A percentile compares a stretch with the other conserved stretches of the same genome.
Evolutionary conservation across 1,140 invertebrate species (phyloP).

Genomic region (Laodelphax striatellus): DNA sequence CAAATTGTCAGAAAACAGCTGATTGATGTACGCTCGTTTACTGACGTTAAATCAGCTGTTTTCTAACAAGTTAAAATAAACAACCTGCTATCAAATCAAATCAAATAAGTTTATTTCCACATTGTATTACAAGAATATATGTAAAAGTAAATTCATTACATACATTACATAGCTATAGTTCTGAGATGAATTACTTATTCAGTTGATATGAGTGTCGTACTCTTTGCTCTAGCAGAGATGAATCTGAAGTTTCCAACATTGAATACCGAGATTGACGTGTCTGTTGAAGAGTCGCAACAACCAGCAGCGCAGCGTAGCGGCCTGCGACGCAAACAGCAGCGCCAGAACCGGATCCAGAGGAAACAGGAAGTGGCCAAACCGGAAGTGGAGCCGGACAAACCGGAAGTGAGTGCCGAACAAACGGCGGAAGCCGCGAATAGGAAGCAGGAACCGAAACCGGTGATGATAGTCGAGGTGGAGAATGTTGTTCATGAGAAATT

Average conservation of each 20-base stretch:
- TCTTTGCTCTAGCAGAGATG: conserved; percentile 20
- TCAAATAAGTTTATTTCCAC: no score
- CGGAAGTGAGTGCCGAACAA: conserved; percentile 12
- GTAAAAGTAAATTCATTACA: no score
- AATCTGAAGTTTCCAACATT: conserved; percentile 30
- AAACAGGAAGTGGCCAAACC: conserved; percentile 13
- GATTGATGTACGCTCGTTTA: no score
- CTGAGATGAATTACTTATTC: not conserved
- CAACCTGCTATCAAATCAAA: no score
- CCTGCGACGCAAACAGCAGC: not conserved
- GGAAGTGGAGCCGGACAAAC: conserved; percentile 9
- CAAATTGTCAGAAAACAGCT: no score
- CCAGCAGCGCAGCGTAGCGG: not conserved
- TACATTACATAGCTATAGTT: no score
- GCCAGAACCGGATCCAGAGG: not conserved
- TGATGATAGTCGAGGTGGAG: conserved; percentile 92
- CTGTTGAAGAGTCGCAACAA: conserved; percentile 33
- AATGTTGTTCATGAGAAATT: conserved; percentile 87
- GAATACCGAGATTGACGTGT: conserved; percentile 21
- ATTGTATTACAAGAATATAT: no score
- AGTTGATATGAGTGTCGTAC: not conserved
- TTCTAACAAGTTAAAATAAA: no score
- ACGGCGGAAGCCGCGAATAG: conserved; percentile 6
- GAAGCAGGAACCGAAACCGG: conserved; percentile 28
- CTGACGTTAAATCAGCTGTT: no score